Conservation (phyloP, 2,113 vertebrate genomes). For the Psephotus haematonotus region DNA sequence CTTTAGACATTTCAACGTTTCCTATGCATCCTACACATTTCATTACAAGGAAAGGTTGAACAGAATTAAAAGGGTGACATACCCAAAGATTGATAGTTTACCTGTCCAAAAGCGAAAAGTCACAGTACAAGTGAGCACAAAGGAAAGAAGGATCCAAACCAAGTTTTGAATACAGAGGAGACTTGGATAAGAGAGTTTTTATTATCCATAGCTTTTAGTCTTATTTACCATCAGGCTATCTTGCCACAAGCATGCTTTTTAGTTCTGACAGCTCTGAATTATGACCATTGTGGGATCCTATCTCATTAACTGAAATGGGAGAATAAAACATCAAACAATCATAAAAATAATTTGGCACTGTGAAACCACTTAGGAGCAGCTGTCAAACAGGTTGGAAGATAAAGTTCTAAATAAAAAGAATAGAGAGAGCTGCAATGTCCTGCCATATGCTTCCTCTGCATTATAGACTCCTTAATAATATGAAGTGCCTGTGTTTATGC, state of each 20-base stretch:
- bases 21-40: slow-evolving; percentile 67
- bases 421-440: slow-evolving; percentile 75
- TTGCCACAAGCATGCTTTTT: slow-evolving; percentile 85
- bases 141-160: slow-evolving; percentile 68
- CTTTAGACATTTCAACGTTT: slow-evolving; percentile 72
- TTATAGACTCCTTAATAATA: slow-evolving; percentile 91
- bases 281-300: slow-evolving; percentile 91
- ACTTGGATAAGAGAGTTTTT: slow-evolving; percentile 75
- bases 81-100: slow-evolving; percentile 46
- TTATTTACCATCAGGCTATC: slow-evolving; percentile 82
- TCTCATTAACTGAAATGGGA: slow-evolving; percentile 94
- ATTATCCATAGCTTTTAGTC: slow-evolving; percentile 81
- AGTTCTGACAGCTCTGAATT: slow-evolving; percentile 90
- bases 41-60: slow-evolving; percentile 70
- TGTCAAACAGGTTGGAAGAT: slow-evolving; percentile 91
- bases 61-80: slow-evolving; percentile 62
- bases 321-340: slow-evolving; percentile 93
- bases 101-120: slow-evolving; percentile 27
- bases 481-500: slow-evolving; percentile 86
- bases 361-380: slow-evolving; percentile 90
- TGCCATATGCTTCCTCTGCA: slow-evolving; percentile 81
- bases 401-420: slow-evolving; percentile 89
- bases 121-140: slow-evolving; percentile 41
- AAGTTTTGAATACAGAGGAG: slow-evolving; percentile 74
- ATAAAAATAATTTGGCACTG: slow-evolving; percentile 95